phyloP scores from a whole-genome alignment of 2,888 invertebrate genomes.

The Limnephilus rhombicus region DNA sequence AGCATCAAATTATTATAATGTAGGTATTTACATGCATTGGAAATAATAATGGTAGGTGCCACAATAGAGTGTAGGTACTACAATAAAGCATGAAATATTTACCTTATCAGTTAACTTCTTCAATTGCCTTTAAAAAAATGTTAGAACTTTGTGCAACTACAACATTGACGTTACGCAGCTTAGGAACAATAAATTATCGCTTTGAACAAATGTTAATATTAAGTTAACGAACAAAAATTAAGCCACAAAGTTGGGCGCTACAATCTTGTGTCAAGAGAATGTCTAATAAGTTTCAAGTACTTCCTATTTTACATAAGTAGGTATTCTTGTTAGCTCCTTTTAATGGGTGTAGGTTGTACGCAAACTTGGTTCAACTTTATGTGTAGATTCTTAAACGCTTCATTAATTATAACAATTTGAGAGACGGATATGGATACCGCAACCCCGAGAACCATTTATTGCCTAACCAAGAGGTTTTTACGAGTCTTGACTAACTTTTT shows the following conservation, averaged over 20 bases:
- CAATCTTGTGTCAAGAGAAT: conserved; percentile 7
- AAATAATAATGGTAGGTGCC: too few species aligned
- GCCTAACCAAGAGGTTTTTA: too few species aligned
- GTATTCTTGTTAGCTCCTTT: background rate
- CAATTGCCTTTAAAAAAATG: background rate
- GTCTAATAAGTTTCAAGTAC: background rate
- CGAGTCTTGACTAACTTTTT: too few species aligned
- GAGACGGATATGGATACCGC: too few species aligned
- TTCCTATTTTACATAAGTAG: background rate
- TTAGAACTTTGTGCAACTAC: background rate
- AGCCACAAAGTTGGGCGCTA: background rate
- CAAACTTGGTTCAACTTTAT: background rate
- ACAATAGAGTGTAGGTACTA: too few species aligned
- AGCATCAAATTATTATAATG: too few species aligned
- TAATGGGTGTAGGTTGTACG: background rate
- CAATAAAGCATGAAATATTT: background rate
- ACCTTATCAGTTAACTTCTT: background rate
- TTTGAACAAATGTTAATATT: background rate
- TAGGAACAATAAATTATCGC: background rate
- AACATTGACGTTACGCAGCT: background rate
- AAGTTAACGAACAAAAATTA: background rate
- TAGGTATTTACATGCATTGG: too few species aligned
- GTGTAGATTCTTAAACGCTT: too few species aligned
- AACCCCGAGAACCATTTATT: too few species aligned
- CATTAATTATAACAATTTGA: too few species aligned